These are phyloP conservation scores for Trachelus tabidus DNA, from an alignment of 2,888 invertebrate genomes.

Conservation along the genomic window DNA sequence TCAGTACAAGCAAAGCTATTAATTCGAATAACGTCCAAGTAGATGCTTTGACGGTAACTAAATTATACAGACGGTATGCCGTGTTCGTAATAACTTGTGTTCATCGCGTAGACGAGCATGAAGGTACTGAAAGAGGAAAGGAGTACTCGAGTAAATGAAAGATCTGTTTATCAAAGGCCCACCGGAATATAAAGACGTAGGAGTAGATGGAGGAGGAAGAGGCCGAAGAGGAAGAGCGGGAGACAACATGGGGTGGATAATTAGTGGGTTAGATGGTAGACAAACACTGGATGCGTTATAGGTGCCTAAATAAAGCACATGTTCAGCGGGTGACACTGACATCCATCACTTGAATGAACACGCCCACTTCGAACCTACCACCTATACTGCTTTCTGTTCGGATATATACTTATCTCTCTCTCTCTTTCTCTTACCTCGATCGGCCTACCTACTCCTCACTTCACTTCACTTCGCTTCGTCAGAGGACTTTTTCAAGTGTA, in stretches of 20 bases:
- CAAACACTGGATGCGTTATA: conserved; percentile 53
- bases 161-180: neutral
- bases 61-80: neutral
- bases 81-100: neutral
- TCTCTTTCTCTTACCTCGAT: neutral
- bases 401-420: conserved; percentile 1
- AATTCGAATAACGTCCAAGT: neutral
- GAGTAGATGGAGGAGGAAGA: neutral
- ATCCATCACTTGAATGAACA: conserved; percentile 56
- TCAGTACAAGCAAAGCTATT: neutral
- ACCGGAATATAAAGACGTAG: neutral
- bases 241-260: conserved; percentile 44
- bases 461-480: neutral
- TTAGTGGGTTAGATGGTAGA: conserved; percentile 59
- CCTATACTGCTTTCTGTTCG: neutral
- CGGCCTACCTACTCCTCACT: neutral
- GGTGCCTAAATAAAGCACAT: conserved; percentile 54
- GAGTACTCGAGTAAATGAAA: neutral
- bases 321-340: conserved; percentile 60
- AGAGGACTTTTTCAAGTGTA: neutral
- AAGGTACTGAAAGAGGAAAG: neutral
- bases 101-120: neutral
- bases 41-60: neutral
- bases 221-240: neutral
- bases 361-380: conserved; percentile 35